Conservation (phyloP, 35 echinoderm and acorn worm genomes). For the Apostichopus californicus region DNA sequence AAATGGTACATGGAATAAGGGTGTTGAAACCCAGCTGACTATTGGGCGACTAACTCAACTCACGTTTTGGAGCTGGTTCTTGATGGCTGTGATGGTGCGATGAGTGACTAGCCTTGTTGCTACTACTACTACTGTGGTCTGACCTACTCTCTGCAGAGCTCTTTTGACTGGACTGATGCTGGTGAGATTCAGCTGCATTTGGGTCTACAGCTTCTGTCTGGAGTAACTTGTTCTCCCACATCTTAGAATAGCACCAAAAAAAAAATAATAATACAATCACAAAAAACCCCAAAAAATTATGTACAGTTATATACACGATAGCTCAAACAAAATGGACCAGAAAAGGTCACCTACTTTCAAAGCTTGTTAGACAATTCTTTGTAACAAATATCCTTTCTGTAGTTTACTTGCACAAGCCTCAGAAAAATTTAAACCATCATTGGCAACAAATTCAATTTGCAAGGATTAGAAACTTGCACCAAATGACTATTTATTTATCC, state of each 20-base stretch:
- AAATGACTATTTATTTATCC: too few species aligned
- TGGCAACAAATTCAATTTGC: too few species aligned
- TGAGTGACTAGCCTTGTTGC: constrained; percentile 10
- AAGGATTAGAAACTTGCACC: too few species aligned
- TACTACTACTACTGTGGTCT: background rate
- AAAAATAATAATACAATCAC: too few species aligned
- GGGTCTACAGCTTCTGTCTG: constrained; percentile 79
- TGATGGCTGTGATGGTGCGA: background rate
- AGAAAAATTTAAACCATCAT: too few species aligned
- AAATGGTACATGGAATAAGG: background rate
- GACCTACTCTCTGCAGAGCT: background rate
- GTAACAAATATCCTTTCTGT: too few species aligned
- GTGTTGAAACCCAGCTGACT: background rate
- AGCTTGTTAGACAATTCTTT: too few species aligned
- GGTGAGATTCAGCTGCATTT: constrained; percentile 50
- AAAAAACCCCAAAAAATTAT: too few species aligned
- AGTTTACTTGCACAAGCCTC: too few species aligned
- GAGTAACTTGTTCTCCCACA: constrained; percentile 82
- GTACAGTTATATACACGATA: too few species aligned
- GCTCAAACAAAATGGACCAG: too few species aligned
- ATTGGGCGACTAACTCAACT: constrained; percentile 23
- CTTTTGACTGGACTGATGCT: background rate
- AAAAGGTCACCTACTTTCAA: too few species aligned
- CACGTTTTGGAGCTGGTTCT: constrained; percentile 5
- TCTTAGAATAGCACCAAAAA: constrained; percentile 20